phyloP scores from a whole-genome alignment of 2,888 invertebrate species.

The Heliconius erato region DNA sequence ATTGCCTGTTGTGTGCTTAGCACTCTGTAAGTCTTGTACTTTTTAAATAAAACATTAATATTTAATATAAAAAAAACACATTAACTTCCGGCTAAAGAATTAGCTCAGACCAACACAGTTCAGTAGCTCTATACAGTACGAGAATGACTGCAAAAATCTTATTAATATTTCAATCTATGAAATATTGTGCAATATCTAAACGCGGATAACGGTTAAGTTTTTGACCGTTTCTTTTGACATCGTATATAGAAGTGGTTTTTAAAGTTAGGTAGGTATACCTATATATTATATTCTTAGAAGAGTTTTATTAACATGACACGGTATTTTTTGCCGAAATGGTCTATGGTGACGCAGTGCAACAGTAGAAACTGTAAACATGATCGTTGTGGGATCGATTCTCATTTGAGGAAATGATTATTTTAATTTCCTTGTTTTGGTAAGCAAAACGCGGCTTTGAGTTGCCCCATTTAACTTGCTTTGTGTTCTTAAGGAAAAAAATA shows the following conservation, averaged over 20 bases:
- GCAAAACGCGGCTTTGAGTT: too few species aligned
- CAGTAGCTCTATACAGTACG: background rate
- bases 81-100: background rate
- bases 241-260: background rate
- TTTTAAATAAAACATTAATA: too few species aligned
- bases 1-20: too few species aligned
- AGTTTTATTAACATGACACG: conserved; percentile 8
- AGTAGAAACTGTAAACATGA: background rate
- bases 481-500: too few species aligned
- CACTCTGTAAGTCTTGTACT: too few species aligned
- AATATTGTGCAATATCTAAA: conserved; percentile 37
- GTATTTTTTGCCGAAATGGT: background rate
- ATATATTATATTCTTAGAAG: background rate
- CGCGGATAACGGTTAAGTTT: conserved; percentile 22
- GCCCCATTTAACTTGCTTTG: too few species aligned
- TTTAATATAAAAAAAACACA: background rate
- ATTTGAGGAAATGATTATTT: background rate
- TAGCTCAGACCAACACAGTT: background rate
- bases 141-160: background rate
- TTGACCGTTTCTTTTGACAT: conserved; percentile 18
- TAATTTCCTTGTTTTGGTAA: background rate
- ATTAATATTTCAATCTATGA: conserved; percentile 18
- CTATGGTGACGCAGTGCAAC: too few species aligned
- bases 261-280: background rate
- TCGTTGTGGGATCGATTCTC: background rate